Conservation (phyloP, 2,797 vertebrate genomes). For the Chelmon rostratus region DNA sequence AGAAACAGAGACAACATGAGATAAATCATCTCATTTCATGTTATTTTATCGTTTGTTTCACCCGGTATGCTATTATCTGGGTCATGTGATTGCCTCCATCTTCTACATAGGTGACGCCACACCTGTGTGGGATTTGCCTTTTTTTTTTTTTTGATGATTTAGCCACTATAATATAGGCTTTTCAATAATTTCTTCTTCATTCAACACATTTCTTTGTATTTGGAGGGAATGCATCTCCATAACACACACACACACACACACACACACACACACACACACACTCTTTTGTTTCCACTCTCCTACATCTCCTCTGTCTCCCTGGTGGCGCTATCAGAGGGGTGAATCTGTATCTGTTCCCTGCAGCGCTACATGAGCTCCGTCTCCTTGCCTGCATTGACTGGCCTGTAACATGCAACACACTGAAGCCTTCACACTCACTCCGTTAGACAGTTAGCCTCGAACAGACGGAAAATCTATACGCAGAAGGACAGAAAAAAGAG, state of each 20-base stretch:
- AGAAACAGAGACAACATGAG: no score
- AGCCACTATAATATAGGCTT: no score
- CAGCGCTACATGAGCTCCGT: slow-evolving; percentile 65
- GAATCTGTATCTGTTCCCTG: slow-evolving; percentile 61
- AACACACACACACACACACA: slow-evolving; percentile 6
- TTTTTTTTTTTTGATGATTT: no score
- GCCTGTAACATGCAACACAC: slow-evolving; percentile 62
- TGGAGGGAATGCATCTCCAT: slow-evolving; percentile 5
- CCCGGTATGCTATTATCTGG: no score
- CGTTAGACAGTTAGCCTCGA: slow-evolving; percentile 38
- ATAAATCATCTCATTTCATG: no score
- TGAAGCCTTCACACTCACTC: slow-evolving; percentile 40
- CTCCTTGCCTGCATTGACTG: slow-evolving; percentile 47
- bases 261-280: slow-evolving; percentile 11
- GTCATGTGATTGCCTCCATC: no score
- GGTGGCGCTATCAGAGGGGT: slow-evolving; percentile 52
- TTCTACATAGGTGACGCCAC: no score
- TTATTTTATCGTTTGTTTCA: no score
- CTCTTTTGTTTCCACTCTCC: slow-evolving; percentile 9
- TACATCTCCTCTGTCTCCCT: slow-evolving; percentile 42
- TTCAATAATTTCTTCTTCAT: no score
- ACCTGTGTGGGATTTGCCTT: no score
- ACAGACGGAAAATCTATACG: slow-evolving; percentile 71
- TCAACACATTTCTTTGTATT: no score
- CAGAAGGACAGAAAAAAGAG: slow-evolving; percentile 27